Evolutionary conservation across 2,113 vertebrate genomes (phyloP), one percentile per base, ranked within the genome.

Genomic region (Eudyptes chrysolophus): DNA sequence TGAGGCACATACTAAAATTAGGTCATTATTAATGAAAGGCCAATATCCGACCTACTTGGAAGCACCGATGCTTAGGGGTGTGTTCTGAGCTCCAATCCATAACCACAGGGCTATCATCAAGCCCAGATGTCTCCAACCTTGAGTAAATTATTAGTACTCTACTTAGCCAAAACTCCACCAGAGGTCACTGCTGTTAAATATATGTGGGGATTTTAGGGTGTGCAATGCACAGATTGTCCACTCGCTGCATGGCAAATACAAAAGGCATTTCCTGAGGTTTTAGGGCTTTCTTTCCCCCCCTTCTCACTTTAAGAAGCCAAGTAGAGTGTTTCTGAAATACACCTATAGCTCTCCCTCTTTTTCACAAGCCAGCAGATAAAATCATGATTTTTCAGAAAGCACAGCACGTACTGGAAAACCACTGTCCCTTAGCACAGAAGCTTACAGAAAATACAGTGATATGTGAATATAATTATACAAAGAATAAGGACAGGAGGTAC

Each of bases 141-240:
- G 8, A 61, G 54, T 32, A 87, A 85, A 75, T 66, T 57, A 32
- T 81, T 68, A 64, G 68, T 32, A 87, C n/a, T 54, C n/a, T 26
- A n/a, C 65, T 89, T 54, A 79, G 57, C 36, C 38, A 78, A 77
- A 90, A 79, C 34, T 97, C 97, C 97, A 98, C 94, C 96, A 97
- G 97, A 97, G 97, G 97, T 87, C 92, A 95, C 87, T 97, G 95
- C 96, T 97, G 97, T 91, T 95, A 97, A 98, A 96, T 91, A 48
- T 86, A 96, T 96, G 89, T 34, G 52, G 83, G 62, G 24, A 92
- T 68, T 91, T 86, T 7, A 51, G 83, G 34, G 16, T 15, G 71
- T 77, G 58, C 36, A 49, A 36, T 2, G 38, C 82, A 70, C 76
- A 70, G 16, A 44, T 30, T 36, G 24, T 64, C 40, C 60, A 57